phyloP scores from a whole-genome alignment of 2,888 invertebrate genomes.

The Rugalucina vietnamica region DNA sequence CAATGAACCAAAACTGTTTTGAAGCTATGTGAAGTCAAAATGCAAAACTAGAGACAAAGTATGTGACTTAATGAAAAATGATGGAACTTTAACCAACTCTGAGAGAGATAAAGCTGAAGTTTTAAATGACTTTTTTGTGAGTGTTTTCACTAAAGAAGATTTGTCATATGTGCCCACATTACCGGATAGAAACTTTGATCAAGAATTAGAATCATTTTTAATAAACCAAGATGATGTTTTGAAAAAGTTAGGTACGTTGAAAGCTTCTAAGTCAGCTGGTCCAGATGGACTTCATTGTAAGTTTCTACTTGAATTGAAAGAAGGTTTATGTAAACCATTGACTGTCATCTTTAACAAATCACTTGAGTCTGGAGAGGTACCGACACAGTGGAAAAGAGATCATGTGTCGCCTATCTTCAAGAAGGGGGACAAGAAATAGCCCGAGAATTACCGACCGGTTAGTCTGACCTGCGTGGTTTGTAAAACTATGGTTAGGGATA shows the following conservation, averaged over 20 bases:
- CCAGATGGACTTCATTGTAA: conserved; percentile 11
- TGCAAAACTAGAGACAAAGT: conserved; percentile 9
- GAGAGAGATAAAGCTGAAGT: conserved; percentile 10
- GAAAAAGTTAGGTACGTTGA: background rate
- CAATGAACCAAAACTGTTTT: conserved; percentile 4
- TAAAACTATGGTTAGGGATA: conserved; percentile 9
- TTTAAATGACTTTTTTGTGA: conserved; percentile 3
- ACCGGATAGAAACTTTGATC: background rate
- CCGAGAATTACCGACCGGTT: conserved; percentile 16
- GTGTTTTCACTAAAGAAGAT: background rate
- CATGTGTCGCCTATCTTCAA: conserved; percentile 6
- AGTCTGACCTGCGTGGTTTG: conserved; percentile 23
- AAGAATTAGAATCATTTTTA: background rate
- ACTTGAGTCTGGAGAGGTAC: background rate
- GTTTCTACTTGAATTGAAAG: conserved; percentile 7
- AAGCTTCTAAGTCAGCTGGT: conserved; percentile 2
- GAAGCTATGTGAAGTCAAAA: background rate
- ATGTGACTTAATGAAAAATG: conserved; percentile 7
- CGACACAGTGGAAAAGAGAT: background rate
- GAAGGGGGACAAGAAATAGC: conserved; percentile 16
- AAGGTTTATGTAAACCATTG: background rate
- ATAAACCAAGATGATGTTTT: background rate
- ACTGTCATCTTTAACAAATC: conserved; percentile 21
- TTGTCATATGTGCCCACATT: background rate
- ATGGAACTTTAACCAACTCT: background rate